Percentiles rank a stretch among this genome's conserved stretches.
Evolutionary conservation across 1,140 invertebrate genomes (phyloP).

Genomic region (Riptortus pedestris): DNA sequence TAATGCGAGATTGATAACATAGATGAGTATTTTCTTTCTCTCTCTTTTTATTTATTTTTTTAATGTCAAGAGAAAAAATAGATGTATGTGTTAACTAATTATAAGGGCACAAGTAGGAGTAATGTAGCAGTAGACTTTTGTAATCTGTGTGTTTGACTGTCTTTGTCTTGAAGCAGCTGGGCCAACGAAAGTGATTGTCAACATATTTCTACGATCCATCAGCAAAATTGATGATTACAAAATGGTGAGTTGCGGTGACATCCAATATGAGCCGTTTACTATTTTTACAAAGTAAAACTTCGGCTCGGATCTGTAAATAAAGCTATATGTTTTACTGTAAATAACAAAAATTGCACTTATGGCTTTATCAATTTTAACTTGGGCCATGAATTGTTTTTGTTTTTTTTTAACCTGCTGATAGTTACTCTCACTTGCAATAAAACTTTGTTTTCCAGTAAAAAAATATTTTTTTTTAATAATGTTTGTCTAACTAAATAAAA

Average conservation of each 20-base stretch:
- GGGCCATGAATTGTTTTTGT: no score
- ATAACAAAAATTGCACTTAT: constrained; percentile 17
- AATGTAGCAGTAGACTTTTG: background rate
- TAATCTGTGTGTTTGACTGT: constrained; percentile 14
- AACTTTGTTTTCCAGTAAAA: no score
- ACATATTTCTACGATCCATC: constrained; percentile 91
- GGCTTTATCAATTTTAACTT: constrained; percentile 12
- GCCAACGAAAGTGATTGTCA: constrained; percentile 68
- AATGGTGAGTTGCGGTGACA: constrained; percentile 72
- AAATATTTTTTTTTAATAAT: no score
- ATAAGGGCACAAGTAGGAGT: constrained; percentile 9
- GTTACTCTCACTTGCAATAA: no score
- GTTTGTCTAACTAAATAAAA: no score
- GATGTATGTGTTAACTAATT: background rate
- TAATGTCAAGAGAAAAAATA: no score
- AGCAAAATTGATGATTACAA: constrained; percentile 98
- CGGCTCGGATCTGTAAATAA: constrained; percentile 11
- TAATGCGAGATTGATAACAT: no score
- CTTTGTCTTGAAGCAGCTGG: constrained; percentile 34
- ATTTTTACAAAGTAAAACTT: background rate
- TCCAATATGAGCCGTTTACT: constrained; percentile 5
- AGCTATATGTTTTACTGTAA: constrained; percentile 20
- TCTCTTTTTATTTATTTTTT: no score
- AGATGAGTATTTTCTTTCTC: no score
- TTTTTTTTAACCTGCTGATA: no score